Conservation (phyloP, 2,113 vertebrate genomes). For the Triplophysa dalaica region DNA sequence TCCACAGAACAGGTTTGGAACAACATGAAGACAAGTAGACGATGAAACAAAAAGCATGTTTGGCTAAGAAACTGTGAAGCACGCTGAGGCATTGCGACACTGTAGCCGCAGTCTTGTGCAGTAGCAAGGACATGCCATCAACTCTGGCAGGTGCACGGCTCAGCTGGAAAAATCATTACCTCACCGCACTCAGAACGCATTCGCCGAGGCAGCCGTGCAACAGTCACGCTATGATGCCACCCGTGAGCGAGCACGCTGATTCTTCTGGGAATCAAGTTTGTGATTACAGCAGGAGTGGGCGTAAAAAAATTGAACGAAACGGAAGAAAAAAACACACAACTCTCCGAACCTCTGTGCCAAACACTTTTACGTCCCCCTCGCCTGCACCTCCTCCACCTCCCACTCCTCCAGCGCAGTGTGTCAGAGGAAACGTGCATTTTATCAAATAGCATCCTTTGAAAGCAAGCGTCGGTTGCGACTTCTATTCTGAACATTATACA, state of each 20-base stretch:
- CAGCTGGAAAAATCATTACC: conserved; percentile 49
- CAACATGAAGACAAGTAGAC: background rate
- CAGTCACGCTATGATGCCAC: conserved; percentile 44
- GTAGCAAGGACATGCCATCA: conserved; percentile 8
- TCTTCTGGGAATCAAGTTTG: conserved; percentile 42
- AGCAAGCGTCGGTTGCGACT: conserved; percentile 32
- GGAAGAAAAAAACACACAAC: conserved; percentile 25
- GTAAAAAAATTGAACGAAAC: conserved; percentile 25
- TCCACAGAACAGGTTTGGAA: background rate
- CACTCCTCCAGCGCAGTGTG: conserved; percentile 41
- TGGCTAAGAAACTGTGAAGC: background rate
- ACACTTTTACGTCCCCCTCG: conserved; percentile 16
- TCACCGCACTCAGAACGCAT: conserved; percentile 5
- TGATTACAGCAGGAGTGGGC: conserved; percentile 47
- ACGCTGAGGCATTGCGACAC: conserved; percentile 1
- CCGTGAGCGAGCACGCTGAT: conserved; percentile 37
- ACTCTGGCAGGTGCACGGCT: conserved; percentile 26
- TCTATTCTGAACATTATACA: conserved; percentile 37
- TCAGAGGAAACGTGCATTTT: conserved; percentile 45
- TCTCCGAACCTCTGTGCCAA: conserved; percentile 31
- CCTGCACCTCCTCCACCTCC: conserved; percentile 40
- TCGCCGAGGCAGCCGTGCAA: conserved; percentile 28
- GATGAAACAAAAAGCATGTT: background rate
- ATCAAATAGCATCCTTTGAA: conserved; percentile 46
- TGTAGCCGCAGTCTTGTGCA: conserved; percentile 3